Evolutionary conservation across 2,113 vertebrate species (phyloP).

Genomic region (Equus przewalskii): DNA sequence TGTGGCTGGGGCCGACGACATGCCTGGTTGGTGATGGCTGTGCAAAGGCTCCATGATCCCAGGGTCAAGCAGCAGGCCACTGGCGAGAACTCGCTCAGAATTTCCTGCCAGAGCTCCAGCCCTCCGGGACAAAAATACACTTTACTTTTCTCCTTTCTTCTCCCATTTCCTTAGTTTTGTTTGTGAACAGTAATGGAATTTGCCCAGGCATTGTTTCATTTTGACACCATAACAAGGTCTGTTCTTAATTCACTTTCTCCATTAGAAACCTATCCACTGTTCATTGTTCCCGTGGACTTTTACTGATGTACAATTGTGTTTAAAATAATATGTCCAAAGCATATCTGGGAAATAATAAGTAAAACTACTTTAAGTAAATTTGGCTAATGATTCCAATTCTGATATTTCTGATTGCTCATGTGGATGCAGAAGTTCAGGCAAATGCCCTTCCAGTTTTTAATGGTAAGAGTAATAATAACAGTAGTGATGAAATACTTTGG

Average conservation of each 20-base stretch:
- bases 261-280: background rate
- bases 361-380: constrained; percentile 43
- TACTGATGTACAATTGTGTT: constrained; percentile 55
- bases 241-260: constrained; percentile 57
- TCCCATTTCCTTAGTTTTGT: constrained; percentile 65
- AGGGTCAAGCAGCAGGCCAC: background rate
- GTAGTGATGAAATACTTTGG: background rate
- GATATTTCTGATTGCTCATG: constrained; percentile 15
- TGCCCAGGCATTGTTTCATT: constrained; percentile 64
- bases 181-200: constrained; percentile 55
- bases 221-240: constrained; percentile 56
- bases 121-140: constrained; percentile 26
- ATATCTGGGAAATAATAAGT: constrained; percentile 54
- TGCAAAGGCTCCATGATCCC: background rate
- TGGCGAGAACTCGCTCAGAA: background rate
- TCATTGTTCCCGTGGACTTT: constrained; percentile 52
- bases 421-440: background rate
- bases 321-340: constrained; percentile 54
- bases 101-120: constrained; percentile 57
- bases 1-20: background rate
- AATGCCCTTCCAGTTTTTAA: background rate
- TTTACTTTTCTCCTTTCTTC: constrained; percentile 74
- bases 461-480: background rate
- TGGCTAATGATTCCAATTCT: constrained; percentile 19
- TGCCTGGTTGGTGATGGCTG: background rate